Evolutionary conservation across 1,140 invertebrate species (phyloP).

Genomic region (Colletes latitarsis): DNA sequence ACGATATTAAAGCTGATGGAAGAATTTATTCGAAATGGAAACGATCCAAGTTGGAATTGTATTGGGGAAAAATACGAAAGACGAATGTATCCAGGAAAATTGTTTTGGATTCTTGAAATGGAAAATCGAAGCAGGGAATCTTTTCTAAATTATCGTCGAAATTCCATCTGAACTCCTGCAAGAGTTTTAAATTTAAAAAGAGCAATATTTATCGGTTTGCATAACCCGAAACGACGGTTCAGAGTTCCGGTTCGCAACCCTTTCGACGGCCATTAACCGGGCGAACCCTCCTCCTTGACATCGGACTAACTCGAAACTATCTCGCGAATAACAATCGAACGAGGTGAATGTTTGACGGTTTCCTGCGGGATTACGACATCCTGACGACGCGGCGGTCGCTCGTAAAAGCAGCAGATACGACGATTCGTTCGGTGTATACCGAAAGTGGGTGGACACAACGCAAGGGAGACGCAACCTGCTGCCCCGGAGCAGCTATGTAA

Average conservation of each 20-base stretch:
- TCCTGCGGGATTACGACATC: background rate
- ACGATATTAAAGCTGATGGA: background rate
- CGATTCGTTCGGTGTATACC: background rate
- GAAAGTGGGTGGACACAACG: conserved; percentile 9
- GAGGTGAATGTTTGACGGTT: background rate
- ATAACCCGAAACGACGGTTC: no score
- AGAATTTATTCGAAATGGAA: background rate
- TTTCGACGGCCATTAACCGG: background rate
- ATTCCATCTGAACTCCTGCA: no score
- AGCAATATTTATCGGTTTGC: no score
- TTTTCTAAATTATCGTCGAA: no score
- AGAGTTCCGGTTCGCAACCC: background rate
- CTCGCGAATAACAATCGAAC: background rate
- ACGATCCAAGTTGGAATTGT: no score
- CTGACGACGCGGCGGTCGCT: background rate
- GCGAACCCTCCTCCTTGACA: background rate
- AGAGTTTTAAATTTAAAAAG: no score
- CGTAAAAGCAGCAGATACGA: background rate
- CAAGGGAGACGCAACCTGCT: background rate
- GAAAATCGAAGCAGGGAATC: no score
- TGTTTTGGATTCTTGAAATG: background rate
- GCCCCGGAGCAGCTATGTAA: background rate
- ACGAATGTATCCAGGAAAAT: background rate
- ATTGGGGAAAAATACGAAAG: no score
- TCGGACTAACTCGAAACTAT: background rate